Conservation (phyloP, 1,140 invertebrate genomes). For the Amyelois transitella region DNA sequence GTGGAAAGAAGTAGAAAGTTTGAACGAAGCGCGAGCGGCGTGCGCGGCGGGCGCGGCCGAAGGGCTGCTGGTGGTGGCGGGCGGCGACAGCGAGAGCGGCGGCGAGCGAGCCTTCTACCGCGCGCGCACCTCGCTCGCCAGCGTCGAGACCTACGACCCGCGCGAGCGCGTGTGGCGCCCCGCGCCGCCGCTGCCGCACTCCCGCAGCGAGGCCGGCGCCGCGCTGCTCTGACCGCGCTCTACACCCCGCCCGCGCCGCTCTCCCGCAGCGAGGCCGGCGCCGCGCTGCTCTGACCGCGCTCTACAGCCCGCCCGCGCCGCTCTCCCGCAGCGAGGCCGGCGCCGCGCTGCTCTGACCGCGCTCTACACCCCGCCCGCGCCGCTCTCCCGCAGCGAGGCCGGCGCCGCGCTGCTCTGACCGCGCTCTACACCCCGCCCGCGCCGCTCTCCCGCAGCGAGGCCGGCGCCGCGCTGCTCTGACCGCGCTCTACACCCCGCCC, state of each 20-base stretch:
- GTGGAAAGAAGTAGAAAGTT: conserved; percentile 84
- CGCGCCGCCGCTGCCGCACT: conserved; percentile 84
- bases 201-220: conserved; percentile 80
- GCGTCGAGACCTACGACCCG: conserved; percentile 89
- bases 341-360: too few species aligned
- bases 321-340: conserved; percentile 87
- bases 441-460: conserved; percentile 86
- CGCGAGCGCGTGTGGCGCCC: conserved; percentile 84
- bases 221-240: conserved; percentile 45
- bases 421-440: too few species aligned
- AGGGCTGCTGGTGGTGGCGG: conserved; percentile 68
- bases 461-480: conserved; percentile 56
- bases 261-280: not conserved
- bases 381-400: conserved; percentile 85
- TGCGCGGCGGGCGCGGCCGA: conserved; percentile 90
- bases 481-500: too few species aligned
- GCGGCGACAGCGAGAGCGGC: conserved; percentile 63
- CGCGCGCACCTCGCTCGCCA: conserved; percentile 85
- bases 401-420: conserved; percentile 57
- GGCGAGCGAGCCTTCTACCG: conserved; percentile 86
- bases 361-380: conserved; percentile 84
- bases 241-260: too few species aligned
- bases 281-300: too few species aligned
- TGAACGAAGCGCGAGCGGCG: conserved; percentile 85
- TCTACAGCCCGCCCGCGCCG: conserved; percentile 85